Evolutionary conservation across 2,888 invertebrate species (phyloP).

Genomic region (Baronia brevicornis): DNA sequence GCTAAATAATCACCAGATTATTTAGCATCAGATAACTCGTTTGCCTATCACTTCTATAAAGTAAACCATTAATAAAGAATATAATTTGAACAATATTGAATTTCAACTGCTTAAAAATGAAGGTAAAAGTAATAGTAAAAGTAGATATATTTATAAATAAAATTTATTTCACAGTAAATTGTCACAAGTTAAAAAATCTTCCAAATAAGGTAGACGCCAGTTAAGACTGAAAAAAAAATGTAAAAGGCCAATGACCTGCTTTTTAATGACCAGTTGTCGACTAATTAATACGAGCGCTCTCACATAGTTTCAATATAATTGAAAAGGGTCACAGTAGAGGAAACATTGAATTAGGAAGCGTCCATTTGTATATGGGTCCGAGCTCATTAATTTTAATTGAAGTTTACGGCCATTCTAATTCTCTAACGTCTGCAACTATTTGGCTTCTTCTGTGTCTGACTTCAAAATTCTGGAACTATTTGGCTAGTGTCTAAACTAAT

Average conservation of each 20-base stretch:
- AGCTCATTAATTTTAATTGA: constrained; percentile 51
- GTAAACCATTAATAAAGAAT: too few relatives aligned
- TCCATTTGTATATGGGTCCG: constrained; percentile 34
- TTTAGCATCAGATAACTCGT: too few relatives aligned
- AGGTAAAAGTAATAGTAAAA: too few relatives aligned
- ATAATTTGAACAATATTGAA: too few relatives aligned
- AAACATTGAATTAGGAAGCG: constrained; percentile 46
- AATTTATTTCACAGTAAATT: too few relatives aligned
- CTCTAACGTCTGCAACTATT: constrained; percentile 22
- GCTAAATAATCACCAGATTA: too few relatives aligned
- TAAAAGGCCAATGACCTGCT: constrained; percentile 22
- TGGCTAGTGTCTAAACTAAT: too few relatives aligned
- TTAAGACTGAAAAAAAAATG: constrained; percentile 1
- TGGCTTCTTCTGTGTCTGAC: constrained; percentile 5
- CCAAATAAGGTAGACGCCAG: constrained; percentile 1
- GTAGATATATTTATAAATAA: too few relatives aligned
- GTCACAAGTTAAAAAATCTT: too few relatives aligned
- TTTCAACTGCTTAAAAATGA: too few relatives aligned
- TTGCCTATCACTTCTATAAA: too few relatives aligned
- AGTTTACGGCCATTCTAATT: constrained; percentile 44
- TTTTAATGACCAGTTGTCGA: constrained; percentile 15
- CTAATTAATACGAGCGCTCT: constrained; percentile 11
- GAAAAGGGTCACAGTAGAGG: constrained; percentile 34
- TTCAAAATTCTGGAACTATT: too few relatives aligned
- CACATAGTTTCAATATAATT: constrained; percentile 32